These are phyloP conservation scores for Perca flavescens DNA, from an alignment of 2,113 vertebrate genomes.

Conservation along the genomic window DNA sequence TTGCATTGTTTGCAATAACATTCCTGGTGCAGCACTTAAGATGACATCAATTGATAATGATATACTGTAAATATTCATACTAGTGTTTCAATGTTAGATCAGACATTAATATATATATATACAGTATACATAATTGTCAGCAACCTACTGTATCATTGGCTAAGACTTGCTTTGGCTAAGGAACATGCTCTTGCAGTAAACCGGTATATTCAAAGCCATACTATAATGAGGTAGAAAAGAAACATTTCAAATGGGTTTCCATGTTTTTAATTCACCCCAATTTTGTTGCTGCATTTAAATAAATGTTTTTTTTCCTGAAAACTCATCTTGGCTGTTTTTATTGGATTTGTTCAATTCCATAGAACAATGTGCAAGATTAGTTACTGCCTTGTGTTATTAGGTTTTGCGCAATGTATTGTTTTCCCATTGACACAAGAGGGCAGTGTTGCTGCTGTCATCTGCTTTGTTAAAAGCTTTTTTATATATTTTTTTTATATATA, in stretches of 20 bases:
- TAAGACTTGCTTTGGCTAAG: constrained; percentile 53
- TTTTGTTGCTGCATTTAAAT: constrained; percentile 72
- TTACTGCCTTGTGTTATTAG: no score
- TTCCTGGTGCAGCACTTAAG: constrained; percentile 66
- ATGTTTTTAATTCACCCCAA: constrained; percentile 34
- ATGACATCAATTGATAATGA: constrained; percentile 31
- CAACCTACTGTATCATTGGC: constrained; percentile 51
- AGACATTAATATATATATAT: constrained; percentile 51
- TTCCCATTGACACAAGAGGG: constrained; percentile 65
- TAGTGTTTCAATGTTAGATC: constrained; percentile 41
- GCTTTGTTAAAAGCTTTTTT: background rate
- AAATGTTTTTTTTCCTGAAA: constrained; percentile 66
- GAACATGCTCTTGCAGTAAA: constrained; percentile 25
- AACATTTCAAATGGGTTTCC: constrained; percentile 35
- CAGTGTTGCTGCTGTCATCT: constrained; percentile 59
- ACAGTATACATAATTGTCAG: constrained; percentile 12
- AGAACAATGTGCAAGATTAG: background rate
- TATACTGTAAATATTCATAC: constrained; percentile 44
- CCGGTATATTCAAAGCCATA: constrained; percentile 53
- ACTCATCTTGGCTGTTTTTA: background rate
- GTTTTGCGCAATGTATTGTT: background rate
- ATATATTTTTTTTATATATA: no score
- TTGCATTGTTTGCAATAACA: constrained; percentile 71
- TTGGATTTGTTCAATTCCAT: constrained; percentile 29
- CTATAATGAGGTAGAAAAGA: constrained; percentile 40